A percentile compares a stretch with the other conserved stretches of the same genome.
Evolutionary conservation across 2,888 invertebrate species (phyloP).

Genomic region (Clostera curtula): DNA sequence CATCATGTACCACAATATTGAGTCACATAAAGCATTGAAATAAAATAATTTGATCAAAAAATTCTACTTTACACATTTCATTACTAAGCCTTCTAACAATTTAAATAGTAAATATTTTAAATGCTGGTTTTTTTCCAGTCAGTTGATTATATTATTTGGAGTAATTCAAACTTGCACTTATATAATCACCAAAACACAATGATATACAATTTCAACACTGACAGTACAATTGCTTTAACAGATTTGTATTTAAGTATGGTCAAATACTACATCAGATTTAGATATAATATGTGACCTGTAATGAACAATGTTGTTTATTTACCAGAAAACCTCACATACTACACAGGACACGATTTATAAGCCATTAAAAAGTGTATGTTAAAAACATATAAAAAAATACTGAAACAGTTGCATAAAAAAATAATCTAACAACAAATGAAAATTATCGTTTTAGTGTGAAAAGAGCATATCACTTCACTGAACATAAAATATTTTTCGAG

Average conservation of each 20-base stretch:
- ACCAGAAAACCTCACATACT: too few species aligned
- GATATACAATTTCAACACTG: slow-evolving; percentile 5
- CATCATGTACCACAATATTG: slow-evolving; percentile 58
- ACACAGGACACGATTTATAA: too few species aligned
- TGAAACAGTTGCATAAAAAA: too few species aligned
- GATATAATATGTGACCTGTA: too few species aligned
- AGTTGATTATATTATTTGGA: slow-evolving; percentile 39
- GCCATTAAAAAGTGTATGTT: too few species aligned
- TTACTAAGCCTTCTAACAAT: slow-evolving; percentile 67
- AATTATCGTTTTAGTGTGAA: too few species aligned
- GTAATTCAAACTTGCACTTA: slow-evolving; percentile 59
- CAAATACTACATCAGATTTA: slow-evolving; percentile 8
- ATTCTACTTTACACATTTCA: slow-evolving; percentile 64
- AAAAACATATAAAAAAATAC: too few species aligned
- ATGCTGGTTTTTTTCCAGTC: slow-evolving; percentile 66
- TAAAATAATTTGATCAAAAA: slow-evolving; percentile 69
- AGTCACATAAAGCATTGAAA: slow-evolving; percentile 64
- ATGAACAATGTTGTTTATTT: too few species aligned
- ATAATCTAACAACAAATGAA: too few species aligned
- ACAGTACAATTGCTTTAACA: slow-evolving; percentile 6
- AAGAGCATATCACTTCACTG: too few species aligned
- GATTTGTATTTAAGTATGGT: slow-evolving; percentile 10
- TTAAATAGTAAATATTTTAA: slow-evolving; percentile 67
- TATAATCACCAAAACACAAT: slow-evolving; percentile 9
- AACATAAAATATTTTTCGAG: too few species aligned